Base-by-base conservation (phyloP, 2,888 invertebrate genomes). In the Ethmia dodecea region DNA sequence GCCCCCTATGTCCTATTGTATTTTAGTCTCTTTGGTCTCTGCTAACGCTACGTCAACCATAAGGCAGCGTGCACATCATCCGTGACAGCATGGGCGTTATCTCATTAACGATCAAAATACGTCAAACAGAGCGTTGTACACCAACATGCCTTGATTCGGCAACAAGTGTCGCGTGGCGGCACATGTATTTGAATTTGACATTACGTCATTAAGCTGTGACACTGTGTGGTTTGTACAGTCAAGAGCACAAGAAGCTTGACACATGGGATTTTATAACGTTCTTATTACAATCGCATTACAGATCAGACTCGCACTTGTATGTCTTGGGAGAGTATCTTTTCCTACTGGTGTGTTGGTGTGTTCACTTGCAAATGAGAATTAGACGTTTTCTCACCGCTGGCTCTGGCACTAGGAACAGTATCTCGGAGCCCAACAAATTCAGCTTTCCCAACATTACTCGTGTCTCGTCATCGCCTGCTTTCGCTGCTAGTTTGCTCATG, bases 61-160 rank as follows among this genome's bases (percentile, higher is more conserved):
- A 64, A 60, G 49, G 57, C 57, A 39, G 40, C 49, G 52, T 60
- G 53, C 64, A 61, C 60, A 64, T 60, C 47, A 41, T 55, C 47
- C 52, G 55, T 66, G 63, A 70, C 62, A 65, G 68, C 64, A 61
- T 54, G 61, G 52, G 59, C 60, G 64, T 69, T 70, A 71, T 69
- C 74, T 70, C 60, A 71, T 69, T 64, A 70, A 65, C 47, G 49
- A 68, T 69, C 61, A 49, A 52, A 52, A 47, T 44, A 52, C 59
- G 64, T 61, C 55, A 52, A 55, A 58, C 60, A 53, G 47, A 49
- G 37, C 37, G 24, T 39, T 34, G 20, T 14, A 13, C n/a, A n/a
- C n/a, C 13, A 12, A 28, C 34, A 34, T 28, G 34, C 14, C 14
- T 26, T 9, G 12, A 18, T 8, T 18, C 5, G 10, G n/a, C 6